Conservation (phyloP, 2,797 vertebrate genomes). For the Peromyscus melanophrys region DNA sequence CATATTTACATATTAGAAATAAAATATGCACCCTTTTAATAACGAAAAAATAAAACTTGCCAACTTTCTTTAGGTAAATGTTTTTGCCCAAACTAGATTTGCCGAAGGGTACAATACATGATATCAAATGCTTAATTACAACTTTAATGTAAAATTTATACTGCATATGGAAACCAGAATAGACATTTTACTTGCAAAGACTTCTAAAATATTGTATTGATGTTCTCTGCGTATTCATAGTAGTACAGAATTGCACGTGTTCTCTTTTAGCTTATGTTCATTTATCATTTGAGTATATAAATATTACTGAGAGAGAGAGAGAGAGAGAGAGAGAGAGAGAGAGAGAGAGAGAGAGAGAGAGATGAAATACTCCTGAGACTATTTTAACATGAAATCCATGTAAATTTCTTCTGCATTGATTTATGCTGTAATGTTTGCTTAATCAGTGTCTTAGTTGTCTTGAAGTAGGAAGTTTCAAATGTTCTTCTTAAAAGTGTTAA, state of each 20-base stretch:
- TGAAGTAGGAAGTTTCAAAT: slow-evolving; percentile 73
- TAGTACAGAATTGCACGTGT: not conserved
- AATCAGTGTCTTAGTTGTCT: slow-evolving; percentile 53
- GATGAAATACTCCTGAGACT: not conserved
- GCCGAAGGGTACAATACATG: not conserved
- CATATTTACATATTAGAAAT: not conserved
- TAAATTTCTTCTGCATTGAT: not conserved
- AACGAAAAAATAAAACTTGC: not conserved
- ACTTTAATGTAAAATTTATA: slow-evolving; percentile 25
- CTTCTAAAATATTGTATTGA: not conserved
- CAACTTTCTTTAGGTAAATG: not conserved
- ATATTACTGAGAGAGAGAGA: not conserved
- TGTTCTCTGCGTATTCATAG: not conserved
- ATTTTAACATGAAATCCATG: slow-evolving; percentile 1
- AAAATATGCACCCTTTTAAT: not conserved
- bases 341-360: not conserved
- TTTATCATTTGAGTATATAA: not conserved
- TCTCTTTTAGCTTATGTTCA: not conserved
- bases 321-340: not conserved
- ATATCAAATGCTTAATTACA: not conserved
- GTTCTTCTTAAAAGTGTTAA: slow-evolving; percentile 71
- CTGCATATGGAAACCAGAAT: slow-evolving; percentile 34
- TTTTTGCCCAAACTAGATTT: not conserved
- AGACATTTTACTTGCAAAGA: not conserved
- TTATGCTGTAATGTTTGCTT: not conserved